Evolutionary conservation across 1,140 invertebrate genomes (phyloP), one percentile per base, ranked within the genome.

Genomic region (Drosophila kikkawai): DNA sequence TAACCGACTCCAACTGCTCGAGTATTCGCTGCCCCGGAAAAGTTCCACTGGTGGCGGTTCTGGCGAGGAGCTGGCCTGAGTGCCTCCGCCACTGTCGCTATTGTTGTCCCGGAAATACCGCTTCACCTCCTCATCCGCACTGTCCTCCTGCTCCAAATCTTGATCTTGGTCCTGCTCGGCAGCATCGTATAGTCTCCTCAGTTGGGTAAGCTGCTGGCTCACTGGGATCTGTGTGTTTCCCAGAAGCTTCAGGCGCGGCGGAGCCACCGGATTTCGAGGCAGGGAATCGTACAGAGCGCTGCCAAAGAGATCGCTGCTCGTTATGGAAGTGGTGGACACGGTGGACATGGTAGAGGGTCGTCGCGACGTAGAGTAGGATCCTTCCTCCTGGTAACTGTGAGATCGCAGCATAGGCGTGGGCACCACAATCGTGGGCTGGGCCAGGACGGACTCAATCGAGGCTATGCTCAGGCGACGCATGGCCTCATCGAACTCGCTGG

Each of bases 81-180:
- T 92, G 42, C 91, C 91, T 11, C 85, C 91, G n/a, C 88, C 91
- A 45, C 91, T 92, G 57, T 92, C 91, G 41, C 82, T 82, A 50
- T 75, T 78, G 53, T 42, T 76, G 55, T 55, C 76, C 51, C 78
- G 68, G 59, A 93, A 92, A 51, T 93, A 93, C 0, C 85, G 83
- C 50, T 93, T 93, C 1, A 93, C 92, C 50, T 93, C 92, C 80
- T 93, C 92, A 45, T 93, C 92, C 17, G 92, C 92, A 57, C 83
- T 91, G 53, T 91, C 91, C 32, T 80, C 80, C 19, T 79, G 77
- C 22, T 85, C 61, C 12, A 56, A 50, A 32, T 85, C 79, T 26
- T 59, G 34, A 6, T n/a, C 13, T 0, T 56, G 75, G 17, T 79
- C 75, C 60, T 81, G 61, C 7, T 82, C 79, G 26, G 91, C 91